A percentile compares a stretch with the other conserved stretches of the same genome.
Conservation (phyloP, 2,113 vertebrate species). For the Tetrax tetrax region DNA sequence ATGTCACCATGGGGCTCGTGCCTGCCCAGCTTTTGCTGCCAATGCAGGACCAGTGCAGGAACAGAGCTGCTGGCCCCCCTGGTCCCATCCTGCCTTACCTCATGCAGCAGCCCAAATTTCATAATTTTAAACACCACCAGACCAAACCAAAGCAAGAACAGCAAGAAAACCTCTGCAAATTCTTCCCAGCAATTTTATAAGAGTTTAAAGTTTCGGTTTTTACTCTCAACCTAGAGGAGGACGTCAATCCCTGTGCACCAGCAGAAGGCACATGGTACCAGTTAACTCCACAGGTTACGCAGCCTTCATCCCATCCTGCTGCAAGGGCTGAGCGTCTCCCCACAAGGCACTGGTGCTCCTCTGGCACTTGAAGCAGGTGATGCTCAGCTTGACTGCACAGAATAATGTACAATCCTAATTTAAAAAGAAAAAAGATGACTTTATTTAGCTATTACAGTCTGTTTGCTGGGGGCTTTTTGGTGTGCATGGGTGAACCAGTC, state of each 20-base stretch:
- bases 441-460: not conserved
- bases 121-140: no score
- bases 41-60: fast-evolving
- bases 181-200: not conserved
- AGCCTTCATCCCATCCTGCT: not conserved
- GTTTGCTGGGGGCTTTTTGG: not conserved
- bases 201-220: not conserved
- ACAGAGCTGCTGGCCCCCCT: not conserved
- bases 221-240: not conserved
- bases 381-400: not conserved
- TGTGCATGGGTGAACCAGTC: fast-evolving
- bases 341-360: fast-evolving
- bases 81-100: not conserved
- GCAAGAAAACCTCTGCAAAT: not conserved
- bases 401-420: not conserved
- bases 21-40: not conserved
- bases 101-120: not conserved
- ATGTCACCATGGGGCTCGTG: no score
- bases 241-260: not conserved
- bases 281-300: no score
- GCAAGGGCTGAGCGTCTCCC: not conserved
- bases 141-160: not conserved
- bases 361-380: not conserved
- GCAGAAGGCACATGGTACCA: not conserved
- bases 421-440: not conserved